Conservation (phyloP, 2,113 vertebrate genomes). For the Gymnobelideus leadbeateri region DNA sequence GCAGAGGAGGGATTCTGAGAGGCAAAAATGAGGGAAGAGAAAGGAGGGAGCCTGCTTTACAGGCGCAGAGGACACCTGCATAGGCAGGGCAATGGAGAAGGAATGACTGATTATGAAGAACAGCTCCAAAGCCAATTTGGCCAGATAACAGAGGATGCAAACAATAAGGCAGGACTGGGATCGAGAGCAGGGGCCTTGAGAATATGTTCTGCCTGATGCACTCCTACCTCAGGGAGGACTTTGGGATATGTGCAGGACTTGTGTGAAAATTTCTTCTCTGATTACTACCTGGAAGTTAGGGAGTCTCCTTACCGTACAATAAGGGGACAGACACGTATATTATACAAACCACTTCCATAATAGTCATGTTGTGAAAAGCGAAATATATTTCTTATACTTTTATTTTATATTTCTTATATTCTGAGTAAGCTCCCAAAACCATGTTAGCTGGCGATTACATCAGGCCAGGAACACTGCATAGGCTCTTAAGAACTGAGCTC, state of each 20-base stretch:
- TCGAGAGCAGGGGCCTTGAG: neutral
- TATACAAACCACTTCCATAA: too few relatives aligned
- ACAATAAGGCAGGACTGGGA: neutral
- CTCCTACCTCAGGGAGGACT: neutral
- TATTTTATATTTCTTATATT: too few relatives aligned
- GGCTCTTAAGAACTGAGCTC: neutral
- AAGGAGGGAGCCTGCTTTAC: too few relatives aligned
- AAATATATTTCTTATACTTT: too few relatives aligned
- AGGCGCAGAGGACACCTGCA: too few relatives aligned
- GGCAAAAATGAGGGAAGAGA: too few relatives aligned
- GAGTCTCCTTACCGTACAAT: neutral
- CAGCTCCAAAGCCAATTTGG: neutral
- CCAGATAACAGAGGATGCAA: neutral
- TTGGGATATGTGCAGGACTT: neutral
- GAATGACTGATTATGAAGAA: neutral
- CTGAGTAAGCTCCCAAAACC: neutral
- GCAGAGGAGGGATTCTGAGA: neutral
- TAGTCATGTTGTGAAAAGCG: too few relatives aligned
- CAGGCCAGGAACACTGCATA: neutral
- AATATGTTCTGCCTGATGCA: neutral
- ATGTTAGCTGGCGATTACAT: neutral
- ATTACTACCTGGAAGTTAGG: too few relatives aligned
- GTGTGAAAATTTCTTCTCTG: neutral
- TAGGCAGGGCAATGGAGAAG: neutral
- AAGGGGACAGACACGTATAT: neutral